Conservation (phyloP, 30 jellyfish, hydroid and myxozoan species). For the Chrysaora quinquecirrha region DNA sequence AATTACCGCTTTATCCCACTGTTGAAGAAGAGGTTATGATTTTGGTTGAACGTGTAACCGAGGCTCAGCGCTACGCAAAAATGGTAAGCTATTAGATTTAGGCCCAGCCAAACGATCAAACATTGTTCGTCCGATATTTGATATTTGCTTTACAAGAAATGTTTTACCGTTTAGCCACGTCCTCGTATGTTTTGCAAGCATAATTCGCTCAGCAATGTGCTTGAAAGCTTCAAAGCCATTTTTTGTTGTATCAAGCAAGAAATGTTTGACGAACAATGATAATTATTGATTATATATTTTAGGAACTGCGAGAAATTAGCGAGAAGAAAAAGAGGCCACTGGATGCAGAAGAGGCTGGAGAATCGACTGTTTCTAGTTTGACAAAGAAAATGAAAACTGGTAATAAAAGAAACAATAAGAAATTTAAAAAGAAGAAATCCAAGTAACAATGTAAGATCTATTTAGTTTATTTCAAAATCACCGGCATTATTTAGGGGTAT, state of each 20-base stretch:
- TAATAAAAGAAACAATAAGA: slow-evolving; percentile 3
- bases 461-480: background rate
- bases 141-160: too few species aligned
- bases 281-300: too few species aligned
- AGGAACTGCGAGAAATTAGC: slow-evolving; percentile 44
- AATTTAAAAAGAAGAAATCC: background rate
- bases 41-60: slow-evolving; percentile 94
- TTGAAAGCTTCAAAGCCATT: too few species aligned
- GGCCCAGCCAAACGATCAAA: too few species aligned
- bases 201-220: too few species aligned
- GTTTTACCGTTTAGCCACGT: too few species aligned
- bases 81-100: slow-evolving; percentile 74
- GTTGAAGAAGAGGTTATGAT: slow-evolving; percentile 99
- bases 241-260: too few species aligned
- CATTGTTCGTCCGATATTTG: too few species aligned
- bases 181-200: too few species aligned
- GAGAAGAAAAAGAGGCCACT: slow-evolving; percentile 42
- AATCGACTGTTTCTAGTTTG: slow-evolving; percentile 14
- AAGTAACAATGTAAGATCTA: background rate
- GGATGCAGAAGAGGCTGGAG: slow-evolving; percentile 20
- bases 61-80: slow-evolving; percentile 96
- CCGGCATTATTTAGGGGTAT: too few species aligned
- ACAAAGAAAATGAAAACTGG: slow-evolving; percentile 25
- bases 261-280: too few species aligned
- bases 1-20: slow-evolving; percentile 88